Conservation (phyloP, 2,797 vertebrate genomes). For the Gambusia yucatana region DNA sequence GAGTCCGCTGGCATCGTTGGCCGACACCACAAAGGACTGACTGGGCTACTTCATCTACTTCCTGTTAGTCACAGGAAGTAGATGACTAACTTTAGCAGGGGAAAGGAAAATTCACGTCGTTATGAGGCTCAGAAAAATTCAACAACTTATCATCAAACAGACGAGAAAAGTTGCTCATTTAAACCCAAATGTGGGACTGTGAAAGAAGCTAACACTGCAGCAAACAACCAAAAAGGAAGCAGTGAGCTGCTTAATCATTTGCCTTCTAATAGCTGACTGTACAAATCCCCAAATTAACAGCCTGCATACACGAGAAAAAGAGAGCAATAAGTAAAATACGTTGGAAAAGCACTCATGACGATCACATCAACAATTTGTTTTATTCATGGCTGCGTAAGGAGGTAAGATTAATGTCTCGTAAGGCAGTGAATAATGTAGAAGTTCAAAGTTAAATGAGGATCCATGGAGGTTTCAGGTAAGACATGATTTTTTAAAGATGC, state of each 20-base stretch:
- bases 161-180: neutral
- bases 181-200: slow-evolving; percentile 2
- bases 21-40: slow-evolving; percentile 2
- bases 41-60: too few relatives aligned
- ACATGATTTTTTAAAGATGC: neutral
- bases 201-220: slow-evolving; percentile 52
- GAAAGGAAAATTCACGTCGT: slow-evolving; percentile 5
- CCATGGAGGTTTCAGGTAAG: slow-evolving; percentile 27
- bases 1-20: slow-evolving; percentile 5
- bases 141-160: neutral
- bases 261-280: slow-evolving; percentile 43
- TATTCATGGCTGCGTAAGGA: slow-evolving; percentile 42
- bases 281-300: slow-evolving; percentile 37
- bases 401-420: slow-evolving; percentile 44
- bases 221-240: slow-evolving; percentile 55
- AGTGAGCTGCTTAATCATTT: slow-evolving; percentile 31
- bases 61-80: slow-evolving; percentile 11
- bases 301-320: slow-evolving; percentile 29
- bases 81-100: neutral
- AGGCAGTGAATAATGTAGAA: slow-evolving; percentile 48
- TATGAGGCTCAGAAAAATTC: neutral
- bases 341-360: slow-evolving; percentile 10
- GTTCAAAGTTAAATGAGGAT: slow-evolving; percentile 28
- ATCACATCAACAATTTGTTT: slow-evolving; percentile 9
- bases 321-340: slow-evolving; percentile 27